phyloP scores from a whole-genome alignment of 2,888 invertebrate species.

The Pristionchus entomophagus region DNA sequence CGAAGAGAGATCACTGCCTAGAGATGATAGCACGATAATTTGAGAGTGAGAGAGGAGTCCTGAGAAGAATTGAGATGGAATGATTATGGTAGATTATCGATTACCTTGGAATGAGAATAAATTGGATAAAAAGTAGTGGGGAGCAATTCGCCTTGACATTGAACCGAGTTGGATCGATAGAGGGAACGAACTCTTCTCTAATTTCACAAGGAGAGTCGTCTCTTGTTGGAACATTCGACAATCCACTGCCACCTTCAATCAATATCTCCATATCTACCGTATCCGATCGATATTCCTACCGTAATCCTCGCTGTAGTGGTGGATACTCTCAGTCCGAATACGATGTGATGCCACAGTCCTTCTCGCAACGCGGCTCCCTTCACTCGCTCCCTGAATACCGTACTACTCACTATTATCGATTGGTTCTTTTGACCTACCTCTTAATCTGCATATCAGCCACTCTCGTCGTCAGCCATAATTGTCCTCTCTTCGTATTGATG shows the following conservation, averaged over 20 bases:
- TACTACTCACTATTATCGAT: background rate
- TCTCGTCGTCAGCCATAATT: conserved; percentile 46
- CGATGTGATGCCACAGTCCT: conserved; percentile 43
- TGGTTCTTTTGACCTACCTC: conserved; percentile 25
- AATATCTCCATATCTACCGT: background rate
- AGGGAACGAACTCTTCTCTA: conserved; percentile 43
- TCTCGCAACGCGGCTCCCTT: background rate
- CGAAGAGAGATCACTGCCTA: conserved; percentile 60
- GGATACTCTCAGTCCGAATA: conserved; percentile 42
- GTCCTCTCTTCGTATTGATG: conserved; percentile 35
- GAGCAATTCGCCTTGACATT: conserved; percentile 41
- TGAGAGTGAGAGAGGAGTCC: conserved; percentile 57
- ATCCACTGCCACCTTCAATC: conserved; percentile 26
- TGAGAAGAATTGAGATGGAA: conserved; percentile 45
- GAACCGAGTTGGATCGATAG: conserved; percentile 52
- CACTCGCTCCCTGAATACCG: conserved; percentile 37
- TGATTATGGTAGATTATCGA: background rate
- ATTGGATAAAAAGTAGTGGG: conserved; percentile 51
- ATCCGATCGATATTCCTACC: conserved; percentile 18
- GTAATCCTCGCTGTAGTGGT: background rate
- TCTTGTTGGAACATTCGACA: conserved; percentile 14
- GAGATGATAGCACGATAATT: conserved; percentile 55
- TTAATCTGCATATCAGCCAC: conserved; percentile 41
- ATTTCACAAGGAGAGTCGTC: conserved; percentile 49
- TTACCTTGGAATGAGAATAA: conserved; percentile 55